Base-by-base conservation (phyloP, 2,113 vertebrate species). In the Equus przewalskii region DNA sequence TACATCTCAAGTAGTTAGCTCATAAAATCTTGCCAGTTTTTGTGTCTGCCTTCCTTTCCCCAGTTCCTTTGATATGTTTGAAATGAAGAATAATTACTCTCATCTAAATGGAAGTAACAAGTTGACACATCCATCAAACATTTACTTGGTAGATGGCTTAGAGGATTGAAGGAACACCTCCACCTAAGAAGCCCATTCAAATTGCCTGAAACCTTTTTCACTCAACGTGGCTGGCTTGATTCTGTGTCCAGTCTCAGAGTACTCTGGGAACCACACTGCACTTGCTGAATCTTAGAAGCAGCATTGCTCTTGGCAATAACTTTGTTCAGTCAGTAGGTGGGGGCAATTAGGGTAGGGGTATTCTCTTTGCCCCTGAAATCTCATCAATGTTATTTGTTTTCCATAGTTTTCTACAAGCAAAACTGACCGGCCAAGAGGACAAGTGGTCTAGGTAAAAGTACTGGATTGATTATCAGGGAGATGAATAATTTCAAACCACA, bases 321-420 rank as follows among this genome's bases (percentile, higher is more conserved):
- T 4, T 88, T 73, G 2, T 62, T 88, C 64, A 11, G 5, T 46
- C 1, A 6, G 0, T 49, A 83, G 30, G 41, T 92, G 44, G 33
- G 7, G 11, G 41, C 4, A 1, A 19, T 33, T 7, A 28, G n/a
- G 19, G 0, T 65, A 6, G 2, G 8, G 8, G 28, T 56, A 30
- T 70, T 83, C 24, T 95, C 46, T 67, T 56, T n/a, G 56, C 7
- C 4, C 24, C 24, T 62, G n/a, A 72, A 82, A 65, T 67, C 24
- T 33, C 28, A 41, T 54, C 19, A 0, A 1, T 94, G 16, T 22
- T 65, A 19, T 33, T 81, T 95, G 6, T 67, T 78, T 0, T 84
- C 0, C 33, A 0, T 60, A 80, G 70, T 15, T 58, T 24, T 28
- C 67, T 81, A 21, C 4, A 49, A 26, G 24, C 14, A 79, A 89